Evolutionary conservation across 2,113 vertebrate species (phyloP).

Genomic region (Alligator sinensis): DNA sequence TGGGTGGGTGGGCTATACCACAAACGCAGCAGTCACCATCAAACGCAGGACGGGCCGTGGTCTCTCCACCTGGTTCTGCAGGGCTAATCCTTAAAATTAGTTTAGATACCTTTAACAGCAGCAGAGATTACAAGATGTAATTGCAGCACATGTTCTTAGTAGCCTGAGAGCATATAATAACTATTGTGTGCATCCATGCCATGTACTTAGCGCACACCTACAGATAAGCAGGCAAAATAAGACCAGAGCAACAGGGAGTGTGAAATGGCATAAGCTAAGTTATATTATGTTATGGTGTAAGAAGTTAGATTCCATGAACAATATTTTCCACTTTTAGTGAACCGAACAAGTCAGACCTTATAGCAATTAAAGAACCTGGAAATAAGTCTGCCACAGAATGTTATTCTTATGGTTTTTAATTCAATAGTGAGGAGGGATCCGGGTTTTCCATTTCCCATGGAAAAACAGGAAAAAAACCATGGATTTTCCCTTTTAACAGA

Average conservation of each 20-base stretch:
- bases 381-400: too few relatives aligned
- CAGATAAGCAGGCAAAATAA: fast-evolving
- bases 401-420: too few relatives aligned
- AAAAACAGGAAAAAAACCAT: too few relatives aligned
- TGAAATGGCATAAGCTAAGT: not conserved
- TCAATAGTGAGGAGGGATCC: too few relatives aligned
- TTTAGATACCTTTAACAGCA: not conserved
- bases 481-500: too few relatives aligned
- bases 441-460: too few relatives aligned
- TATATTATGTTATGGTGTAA: fast-evolving
- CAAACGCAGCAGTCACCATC: too few relatives aligned
- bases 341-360: not conserved
- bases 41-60: too few relatives aligned
- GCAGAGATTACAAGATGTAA: not conserved
- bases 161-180: not conserved
- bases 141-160: not conserved
- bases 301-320: not conserved
- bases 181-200: not conserved
- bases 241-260: not conserved
- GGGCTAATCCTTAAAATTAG: not conserved
- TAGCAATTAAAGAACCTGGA: not conserved
- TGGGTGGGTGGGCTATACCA: too few relatives aligned
- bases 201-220: not conserved
- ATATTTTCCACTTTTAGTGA: not conserved
- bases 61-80: too few relatives aligned